A percentile compares a stretch with the other conserved stretches of the same genome.
Evolutionary conservation across 2,888 invertebrate genomes (phyloP).

Genomic region (Drosophila putrida): DNA sequence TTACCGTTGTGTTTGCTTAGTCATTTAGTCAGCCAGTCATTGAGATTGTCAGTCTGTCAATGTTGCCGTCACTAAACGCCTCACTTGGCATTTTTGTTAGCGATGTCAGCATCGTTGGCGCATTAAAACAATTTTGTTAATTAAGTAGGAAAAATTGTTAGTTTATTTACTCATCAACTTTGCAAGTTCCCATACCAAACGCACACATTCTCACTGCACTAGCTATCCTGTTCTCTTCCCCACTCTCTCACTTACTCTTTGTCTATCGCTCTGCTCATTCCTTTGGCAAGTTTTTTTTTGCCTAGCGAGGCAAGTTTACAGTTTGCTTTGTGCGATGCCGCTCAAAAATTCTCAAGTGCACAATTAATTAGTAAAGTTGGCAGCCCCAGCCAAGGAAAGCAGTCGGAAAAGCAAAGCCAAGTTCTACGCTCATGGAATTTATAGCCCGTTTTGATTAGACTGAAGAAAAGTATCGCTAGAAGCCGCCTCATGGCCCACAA

Average conservation of each 20-base stretch:
- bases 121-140: conserved; percentile 81
- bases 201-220: conserved; percentile 30
- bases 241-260: not conserved
- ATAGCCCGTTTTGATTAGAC: conserved; percentile 68
- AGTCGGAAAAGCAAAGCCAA: conserved; percentile 19
- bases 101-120: conserved; percentile 36
- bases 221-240: not conserved
- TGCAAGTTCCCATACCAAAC: conserved; percentile 58
- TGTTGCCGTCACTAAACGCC: conserved; percentile 58
- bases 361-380: conserved; percentile 79
- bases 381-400: conserved; percentile 25
- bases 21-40: conserved; percentile 63
- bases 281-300: conserved; percentile 49
- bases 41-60: conserved; percentile 45
- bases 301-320: conserved; percentile 62
- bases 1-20: conserved; percentile 67
- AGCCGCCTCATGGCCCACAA: conserved; percentile 11
- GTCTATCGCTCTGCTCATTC: conserved; percentile 1
- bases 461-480: not conserved
- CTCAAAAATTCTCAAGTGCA: conserved; percentile 78
- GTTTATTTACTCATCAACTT: conserved; percentile 80
- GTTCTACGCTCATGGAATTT: conserved; percentile 54
- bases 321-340: conserved; percentile 63
- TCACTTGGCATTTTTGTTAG: conserved; percentile 61
- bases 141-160: conserved; percentile 81